Conservation (phyloP, 2,888 invertebrate species). For the Fabriciana adippe region DNA sequence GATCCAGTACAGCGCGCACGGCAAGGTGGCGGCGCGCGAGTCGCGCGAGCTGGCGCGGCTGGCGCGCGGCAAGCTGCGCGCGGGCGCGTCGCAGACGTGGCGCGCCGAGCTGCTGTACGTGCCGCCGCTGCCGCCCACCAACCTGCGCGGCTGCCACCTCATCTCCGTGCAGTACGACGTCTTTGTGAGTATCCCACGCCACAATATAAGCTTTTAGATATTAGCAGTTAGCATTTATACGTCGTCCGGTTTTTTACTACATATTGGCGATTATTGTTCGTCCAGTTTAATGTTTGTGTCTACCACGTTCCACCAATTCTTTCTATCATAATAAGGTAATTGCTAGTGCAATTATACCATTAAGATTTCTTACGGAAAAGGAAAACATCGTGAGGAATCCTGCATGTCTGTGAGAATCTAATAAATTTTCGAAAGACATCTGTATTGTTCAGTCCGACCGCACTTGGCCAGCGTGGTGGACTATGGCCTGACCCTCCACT, state of each 20-base stretch:
- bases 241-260: too few relatives aligned
- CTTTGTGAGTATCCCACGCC: slow-evolving; percentile 84
- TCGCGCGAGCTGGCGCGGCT: slow-evolving; percentile 88
- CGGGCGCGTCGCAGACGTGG: slow-evolving; percentile 92
- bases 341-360: too few relatives aligned
- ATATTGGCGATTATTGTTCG: too few relatives aligned
- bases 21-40: slow-evolving; percentile 93
- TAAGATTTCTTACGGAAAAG: too few relatives aligned
- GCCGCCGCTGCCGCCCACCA: slow-evolving; percentile 96
- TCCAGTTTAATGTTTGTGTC: too few relatives aligned
- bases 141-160: slow-evolving; percentile 95
- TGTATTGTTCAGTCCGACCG: too few relatives aligned
- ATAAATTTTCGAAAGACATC: too few relatives aligned
- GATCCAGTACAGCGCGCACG: slow-evolving; percentile 93
- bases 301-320: neutral
- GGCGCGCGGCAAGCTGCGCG: slow-evolving; percentile 86
- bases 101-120: slow-evolving; percentile 94
- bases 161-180: slow-evolving; percentile 97
- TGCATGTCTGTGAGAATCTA: too few relatives aligned
- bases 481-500: too few relatives aligned
- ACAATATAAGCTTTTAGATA: neutral
- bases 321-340: neutral
- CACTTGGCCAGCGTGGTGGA: too few relatives aligned
- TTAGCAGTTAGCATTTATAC: too few relatives aligned
- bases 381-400: too few relatives aligned